Evolutionary conservation across 2,113 vertebrate species (phyloP), one percentile per base, ranked within the genome.

Genomic region (Pandion haliaetus): DNA sequence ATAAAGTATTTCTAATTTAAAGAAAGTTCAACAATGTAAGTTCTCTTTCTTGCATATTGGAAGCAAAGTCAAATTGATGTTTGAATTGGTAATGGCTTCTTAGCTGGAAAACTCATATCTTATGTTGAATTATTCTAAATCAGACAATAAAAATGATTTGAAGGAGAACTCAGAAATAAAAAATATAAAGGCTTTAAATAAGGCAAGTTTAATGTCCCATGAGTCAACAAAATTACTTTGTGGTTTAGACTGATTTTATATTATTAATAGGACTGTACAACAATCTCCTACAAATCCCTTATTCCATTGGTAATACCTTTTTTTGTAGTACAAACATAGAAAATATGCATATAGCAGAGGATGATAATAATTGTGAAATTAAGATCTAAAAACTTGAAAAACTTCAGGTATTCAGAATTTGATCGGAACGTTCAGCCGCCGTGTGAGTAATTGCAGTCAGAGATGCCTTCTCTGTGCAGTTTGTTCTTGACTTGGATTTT

Each of bases 181-280:
- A 97, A 96, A 62, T 63, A 94, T 28, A 78, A 96, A 86, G 49
- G 42, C 52, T 95, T 97, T 95, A 89, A 91, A 93, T 95, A 95
- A 88, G 80, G 57, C 81, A 91, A 93, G 67, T 63, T 97, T 97
- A 89, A 95, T 93, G 74, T 96, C 89, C 89, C 95, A 70, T 69
- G 96, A 97, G 96, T 97, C 95, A 97, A 96, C 80, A 97, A 96
- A 95, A 96, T 95, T 96, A 92, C 91, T 97, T 87, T 95, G 82
- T 95, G 87, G 52, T 97, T 96, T 92, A 78, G 91, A 63, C 59
- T 76, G 89, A 95, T 96, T 95, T 97, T 93, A 79, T 97, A 81
- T 92, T 96, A 95, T 92, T 97, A 97, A 92, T 91, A 97, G 69
- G 67, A 90, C 59, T 91, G 57, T 95, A 82, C 82, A 91, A 89